Evolutionary conservation across 35 echinoderm and acorn worm species (phyloP).

Genomic region (Apostichopus parvimensis): DNA sequence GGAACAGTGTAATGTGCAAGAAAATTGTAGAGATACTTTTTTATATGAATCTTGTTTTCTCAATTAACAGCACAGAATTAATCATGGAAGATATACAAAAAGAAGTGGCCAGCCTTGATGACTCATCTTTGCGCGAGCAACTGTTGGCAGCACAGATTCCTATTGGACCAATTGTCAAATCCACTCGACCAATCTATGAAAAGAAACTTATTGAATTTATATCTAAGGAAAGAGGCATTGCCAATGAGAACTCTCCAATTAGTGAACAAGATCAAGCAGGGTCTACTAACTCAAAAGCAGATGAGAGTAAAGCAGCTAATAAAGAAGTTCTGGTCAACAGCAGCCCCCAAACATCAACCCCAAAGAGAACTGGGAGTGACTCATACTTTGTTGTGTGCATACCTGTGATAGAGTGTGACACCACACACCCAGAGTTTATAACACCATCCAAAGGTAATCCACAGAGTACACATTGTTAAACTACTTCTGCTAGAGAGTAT

Average conservation of each 20-base stretch:
- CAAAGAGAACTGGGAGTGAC: conserved; percentile 16
- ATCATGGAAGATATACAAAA: conserved; percentile 29
- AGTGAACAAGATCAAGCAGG: neutral
- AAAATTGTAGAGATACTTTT: too few species aligned
- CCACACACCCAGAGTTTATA: neutral
- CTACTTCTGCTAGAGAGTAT: too few species aligned
- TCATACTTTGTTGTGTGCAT: conserved; percentile 66
- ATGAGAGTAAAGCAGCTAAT: neutral
- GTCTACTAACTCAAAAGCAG: neutral
- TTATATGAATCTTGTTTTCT: neutral
- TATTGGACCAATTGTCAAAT: conserved; percentile 67
- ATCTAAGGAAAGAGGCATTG: conserved; percentile 12
- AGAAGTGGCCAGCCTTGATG: conserved; percentile 32
- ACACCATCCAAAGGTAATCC: conserved; percentile 21
- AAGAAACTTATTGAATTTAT: conserved; percentile 68
- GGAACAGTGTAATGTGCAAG: too few species aligned
- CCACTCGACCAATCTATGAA: conserved; percentile 75
- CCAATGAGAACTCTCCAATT: neutral
- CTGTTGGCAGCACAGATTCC: conserved; percentile 63
- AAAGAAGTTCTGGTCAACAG: neutral
- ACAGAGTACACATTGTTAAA: too few species aligned
- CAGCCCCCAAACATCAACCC: neutral
- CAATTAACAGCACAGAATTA: neutral
- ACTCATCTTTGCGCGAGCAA: conserved; percentile 57
- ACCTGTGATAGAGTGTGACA: conserved; percentile 12